phyloP scores from a whole-genome alignment of 2,113 vertebrate species.

The Chauna torquata region DNA sequence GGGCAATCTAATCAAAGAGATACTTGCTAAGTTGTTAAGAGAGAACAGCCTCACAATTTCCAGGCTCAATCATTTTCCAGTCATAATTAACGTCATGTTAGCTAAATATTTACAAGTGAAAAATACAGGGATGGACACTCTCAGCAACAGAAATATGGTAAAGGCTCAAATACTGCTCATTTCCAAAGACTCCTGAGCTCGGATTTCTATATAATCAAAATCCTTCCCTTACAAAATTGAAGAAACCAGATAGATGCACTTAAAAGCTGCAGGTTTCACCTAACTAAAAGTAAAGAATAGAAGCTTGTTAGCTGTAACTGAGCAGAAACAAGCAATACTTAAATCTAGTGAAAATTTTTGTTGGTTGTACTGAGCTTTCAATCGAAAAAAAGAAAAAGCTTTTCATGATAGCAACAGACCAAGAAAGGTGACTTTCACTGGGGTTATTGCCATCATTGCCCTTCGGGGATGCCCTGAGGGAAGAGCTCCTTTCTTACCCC shows the following conservation, averaged over 20 bases:
- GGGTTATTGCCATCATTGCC: accelerated
- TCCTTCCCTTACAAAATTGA: neutral
- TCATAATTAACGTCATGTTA: conserved; percentile 3
- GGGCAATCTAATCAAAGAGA: neutral
- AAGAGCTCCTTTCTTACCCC: neutral
- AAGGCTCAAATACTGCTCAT: neutral
- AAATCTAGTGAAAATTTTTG: neutral
- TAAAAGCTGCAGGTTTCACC: neutral
- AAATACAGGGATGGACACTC: neutral
- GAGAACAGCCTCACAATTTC: neutral
- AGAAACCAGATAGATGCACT: neutral
- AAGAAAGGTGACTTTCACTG: accelerated
- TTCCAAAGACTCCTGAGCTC: neutral
- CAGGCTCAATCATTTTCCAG: conserved; percentile 20
- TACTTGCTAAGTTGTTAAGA: neutral
- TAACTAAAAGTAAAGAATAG: no score
- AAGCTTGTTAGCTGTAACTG: no score
- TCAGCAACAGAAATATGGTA: neutral
- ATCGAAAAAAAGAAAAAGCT: neutral
- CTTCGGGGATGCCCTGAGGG: neutral
- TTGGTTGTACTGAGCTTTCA: neutral
- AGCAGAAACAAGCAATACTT: neutral
- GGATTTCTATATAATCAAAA: neutral
- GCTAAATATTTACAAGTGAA: neutral
- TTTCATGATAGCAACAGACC: accelerated